These are phyloP conservation scores for Chaetoderma sp. DNA, from an alignment of 2,888 invertebrate species.

Conservation along the genomic window DNA sequence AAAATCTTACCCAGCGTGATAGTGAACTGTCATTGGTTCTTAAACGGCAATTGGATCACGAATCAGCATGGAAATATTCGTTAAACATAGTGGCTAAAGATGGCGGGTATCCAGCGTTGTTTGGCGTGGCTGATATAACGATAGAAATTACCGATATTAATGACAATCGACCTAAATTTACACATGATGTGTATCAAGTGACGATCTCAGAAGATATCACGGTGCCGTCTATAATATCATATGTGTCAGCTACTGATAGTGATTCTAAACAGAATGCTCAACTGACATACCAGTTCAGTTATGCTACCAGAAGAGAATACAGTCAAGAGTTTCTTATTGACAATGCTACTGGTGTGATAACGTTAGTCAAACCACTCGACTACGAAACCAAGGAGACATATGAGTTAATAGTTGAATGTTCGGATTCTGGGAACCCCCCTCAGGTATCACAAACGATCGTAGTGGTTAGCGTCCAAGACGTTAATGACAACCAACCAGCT, in stretches of 20 bases:
- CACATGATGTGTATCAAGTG: constrained; percentile 77
- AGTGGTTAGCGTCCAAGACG: not conserved
- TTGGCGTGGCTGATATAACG: not conserved
- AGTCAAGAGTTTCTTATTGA: not conserved
- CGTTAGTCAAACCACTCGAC: not conserved
- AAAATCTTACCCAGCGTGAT: not conserved
- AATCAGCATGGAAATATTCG: not conserved
- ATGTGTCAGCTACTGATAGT: not conserved
- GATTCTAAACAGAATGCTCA: not conserved
- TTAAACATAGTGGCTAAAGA: constrained; percentile 12
- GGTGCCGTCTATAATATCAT: not conserved
- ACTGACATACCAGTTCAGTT: not conserved
- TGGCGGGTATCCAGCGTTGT: not conserved
- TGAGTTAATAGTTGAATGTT: not conserved
- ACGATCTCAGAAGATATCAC: not conserved
- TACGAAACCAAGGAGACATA: not conserved
- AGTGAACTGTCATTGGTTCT: constrained; percentile 5
- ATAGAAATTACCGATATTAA: constrained; percentile 23
- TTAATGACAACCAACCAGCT: constrained; percentile 7
- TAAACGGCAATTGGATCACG: not conserved
- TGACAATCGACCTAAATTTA: constrained; percentile 73
- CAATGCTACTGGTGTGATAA: not conserved
- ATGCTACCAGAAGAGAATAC: not conserved
- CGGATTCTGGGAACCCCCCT: not conserved
- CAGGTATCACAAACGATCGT: not conserved